Conservation (phyloP, 2,797 vertebrate genomes). For the Mus minutoides region DNA sequence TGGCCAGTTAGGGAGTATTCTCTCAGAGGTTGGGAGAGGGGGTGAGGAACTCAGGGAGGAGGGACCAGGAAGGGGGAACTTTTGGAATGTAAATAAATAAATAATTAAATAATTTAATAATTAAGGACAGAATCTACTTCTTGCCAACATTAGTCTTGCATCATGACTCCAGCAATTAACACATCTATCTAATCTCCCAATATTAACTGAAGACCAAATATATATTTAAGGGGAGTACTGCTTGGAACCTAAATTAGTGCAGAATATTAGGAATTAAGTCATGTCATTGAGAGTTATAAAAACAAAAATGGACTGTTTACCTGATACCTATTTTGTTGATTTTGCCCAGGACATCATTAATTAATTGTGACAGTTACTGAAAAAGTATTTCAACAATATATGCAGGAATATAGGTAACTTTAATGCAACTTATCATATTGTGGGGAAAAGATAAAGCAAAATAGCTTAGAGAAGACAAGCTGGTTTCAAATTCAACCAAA, state of each 20-base stretch:
- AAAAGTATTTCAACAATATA: background rate
- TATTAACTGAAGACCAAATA: background rate
- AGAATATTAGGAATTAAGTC: background rate
- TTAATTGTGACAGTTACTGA: background rate
- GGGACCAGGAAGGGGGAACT: too few relatives aligned
- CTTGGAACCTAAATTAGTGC: background rate
- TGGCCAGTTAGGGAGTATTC: accelerated
- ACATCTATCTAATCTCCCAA: background rate
- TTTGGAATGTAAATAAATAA: too few relatives aligned
- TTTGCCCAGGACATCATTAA: background rate
- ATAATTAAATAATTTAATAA: too few relatives aligned
- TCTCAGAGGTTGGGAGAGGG: too few relatives aligned
- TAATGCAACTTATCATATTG: background rate
- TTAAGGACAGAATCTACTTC: background rate
- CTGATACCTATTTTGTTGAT: background rate
- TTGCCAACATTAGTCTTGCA: background rate
- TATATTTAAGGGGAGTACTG: too few relatives aligned
- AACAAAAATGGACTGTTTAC: background rate
- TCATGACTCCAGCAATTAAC: background rate
- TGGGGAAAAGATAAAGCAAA: background rate
- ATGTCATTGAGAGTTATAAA: background rate
- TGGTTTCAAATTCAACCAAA: conserved; percentile 11
- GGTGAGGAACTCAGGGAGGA: too few relatives aligned
- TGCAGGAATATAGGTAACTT: background rate
- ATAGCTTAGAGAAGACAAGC: background rate